Conservation (phyloP, 2,113 vertebrate species). For the Cariama cristata region DNA sequence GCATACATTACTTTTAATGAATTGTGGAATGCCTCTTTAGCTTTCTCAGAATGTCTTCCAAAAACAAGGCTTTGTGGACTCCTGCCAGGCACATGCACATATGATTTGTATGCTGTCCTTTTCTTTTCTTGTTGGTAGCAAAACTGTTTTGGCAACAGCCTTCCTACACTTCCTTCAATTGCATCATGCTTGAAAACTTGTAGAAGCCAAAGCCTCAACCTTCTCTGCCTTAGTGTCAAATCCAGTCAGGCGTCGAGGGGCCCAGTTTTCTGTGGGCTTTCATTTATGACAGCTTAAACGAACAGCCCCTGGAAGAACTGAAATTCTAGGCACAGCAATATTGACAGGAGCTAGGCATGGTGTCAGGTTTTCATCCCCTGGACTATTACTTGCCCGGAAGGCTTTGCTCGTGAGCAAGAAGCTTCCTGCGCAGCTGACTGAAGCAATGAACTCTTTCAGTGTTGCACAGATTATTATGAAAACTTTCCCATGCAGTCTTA, state of each 20-base stretch:
- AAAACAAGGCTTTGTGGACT: slow-evolving; percentile 35
- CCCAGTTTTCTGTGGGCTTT: neutral
- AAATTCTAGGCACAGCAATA: neutral
- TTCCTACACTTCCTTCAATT: neutral
- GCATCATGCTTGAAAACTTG: neutral
- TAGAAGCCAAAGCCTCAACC: neutral
- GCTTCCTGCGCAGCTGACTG: neutral
- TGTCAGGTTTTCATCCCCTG: neutral
- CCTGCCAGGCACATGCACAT: neutral
- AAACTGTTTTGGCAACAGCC: slow-evolving; percentile 20
- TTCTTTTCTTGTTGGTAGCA: neutral
- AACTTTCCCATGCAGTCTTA: neutral
- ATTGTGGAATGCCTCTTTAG: neutral
- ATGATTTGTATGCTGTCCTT: slow-evolving; percentile 21
- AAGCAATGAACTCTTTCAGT: neutral
- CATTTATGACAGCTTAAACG: neutral
- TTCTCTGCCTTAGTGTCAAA: neutral
- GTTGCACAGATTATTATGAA: neutral
- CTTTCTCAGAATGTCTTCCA: slow-evolving; percentile 38
- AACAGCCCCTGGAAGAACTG: neutral
- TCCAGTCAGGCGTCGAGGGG: neutral
- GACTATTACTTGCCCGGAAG: neutral
- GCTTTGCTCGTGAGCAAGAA: neutral
- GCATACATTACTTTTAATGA: slow-evolving; percentile 31
- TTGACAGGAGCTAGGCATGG: accelerated